Evolutionary conservation across 2,888 invertebrate species (phyloP), one percentile per base, ranked within the genome.

Genomic region (Baccha elongata): DNA sequence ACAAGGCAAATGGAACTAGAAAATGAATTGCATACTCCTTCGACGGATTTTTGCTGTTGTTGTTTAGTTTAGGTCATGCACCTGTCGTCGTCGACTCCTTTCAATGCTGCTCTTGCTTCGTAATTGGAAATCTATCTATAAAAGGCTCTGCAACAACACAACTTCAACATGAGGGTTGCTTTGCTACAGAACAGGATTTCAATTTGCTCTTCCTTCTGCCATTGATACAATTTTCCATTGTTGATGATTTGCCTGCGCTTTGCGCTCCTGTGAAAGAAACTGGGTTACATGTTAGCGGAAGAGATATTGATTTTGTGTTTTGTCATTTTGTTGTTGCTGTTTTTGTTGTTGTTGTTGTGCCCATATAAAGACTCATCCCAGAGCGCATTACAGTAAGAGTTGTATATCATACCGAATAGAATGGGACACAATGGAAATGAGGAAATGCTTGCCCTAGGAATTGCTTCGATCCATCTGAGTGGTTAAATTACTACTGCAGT

Each of bases 51-150:
- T 21, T 17, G 10, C 13, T 21, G 15, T 60, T 60, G 7, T 42
- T 60, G 11, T 60, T 40, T 17, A 15, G 55, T 60, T 68, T 72
- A 52, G 67, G 65, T 65, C 72, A 53, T 72, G 60, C 78, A 83
- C 83, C 83, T 83, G 78, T 69, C 53, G 23, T 13, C 13, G 48
- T 48, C 29, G 50, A 29, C 52, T 52, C n/a, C 40, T 40, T 40
- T 75, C 60, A 52, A 68, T 44, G 32, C 29, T 65, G 29, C 62
- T 64, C 72, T 42, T 23, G 55, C 55, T 15, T 35, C 72, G 62
- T 83, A 83, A 83, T 83, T 83, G 83, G 64, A 83, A 83, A 83
- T 78, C 83, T 78, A 78, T 83, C 78, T 73, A 64, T 78, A 58
- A 75, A 55, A 55, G 55, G 17, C 55, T 17, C 60, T 60, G 60